Evolutionary conservation across 2,797 vertebrate species (phyloP).

Genomic region (Natrix natrix): DNA sequence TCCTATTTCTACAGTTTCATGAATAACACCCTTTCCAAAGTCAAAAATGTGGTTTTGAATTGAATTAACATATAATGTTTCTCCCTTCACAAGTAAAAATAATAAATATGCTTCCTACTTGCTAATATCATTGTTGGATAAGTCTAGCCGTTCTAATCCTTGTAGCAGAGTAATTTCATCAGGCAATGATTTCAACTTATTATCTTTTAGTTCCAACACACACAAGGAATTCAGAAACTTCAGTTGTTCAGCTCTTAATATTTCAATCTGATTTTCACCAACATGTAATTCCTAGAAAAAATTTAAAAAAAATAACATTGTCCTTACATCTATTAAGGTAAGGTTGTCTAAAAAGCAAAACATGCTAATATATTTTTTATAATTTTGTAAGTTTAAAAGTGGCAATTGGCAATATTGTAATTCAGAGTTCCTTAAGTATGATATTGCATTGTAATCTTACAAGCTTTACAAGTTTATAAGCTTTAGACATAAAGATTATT

Average conservation of each 20-base stretch:
- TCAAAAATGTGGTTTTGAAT: background rate
- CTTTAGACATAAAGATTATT: background rate
- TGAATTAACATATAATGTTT: background rate
- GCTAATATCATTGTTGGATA: slow-evolving; percentile 85
- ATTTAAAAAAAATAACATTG: slow-evolving; percentile 17
- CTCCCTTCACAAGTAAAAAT: slow-evolving; percentile 15
- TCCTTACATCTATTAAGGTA: background rate
- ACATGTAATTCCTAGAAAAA: slow-evolving; percentile 78
- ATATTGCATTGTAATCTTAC: background rate
- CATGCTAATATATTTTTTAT: background rate
- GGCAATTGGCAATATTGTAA: background rate
- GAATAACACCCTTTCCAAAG: background rate
- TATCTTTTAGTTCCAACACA: slow-evolving; percentile 84
- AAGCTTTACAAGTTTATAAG: background rate
- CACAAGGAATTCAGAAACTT: slow-evolving; percentile 75
- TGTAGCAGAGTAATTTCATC: slow-evolving; percentile 78
- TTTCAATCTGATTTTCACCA: slow-evolving; percentile 84
- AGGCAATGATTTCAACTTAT: slow-evolving; percentile 82
- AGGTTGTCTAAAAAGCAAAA: slow-evolving; percentile 8
- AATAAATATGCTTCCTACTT: slow-evolving; percentile 68
- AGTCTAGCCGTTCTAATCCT: slow-evolving; percentile 83
- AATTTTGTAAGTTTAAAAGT: background rate
- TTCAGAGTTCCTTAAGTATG: background rate
- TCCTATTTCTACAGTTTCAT: background rate
- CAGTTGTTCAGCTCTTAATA: slow-evolving; percentile 75